A percentile compares a stretch with the other conserved stretches of the same genome.
Conservation (phyloP, 1,140 invertebrate genomes). For the Drosophila jambulina region DNA sequence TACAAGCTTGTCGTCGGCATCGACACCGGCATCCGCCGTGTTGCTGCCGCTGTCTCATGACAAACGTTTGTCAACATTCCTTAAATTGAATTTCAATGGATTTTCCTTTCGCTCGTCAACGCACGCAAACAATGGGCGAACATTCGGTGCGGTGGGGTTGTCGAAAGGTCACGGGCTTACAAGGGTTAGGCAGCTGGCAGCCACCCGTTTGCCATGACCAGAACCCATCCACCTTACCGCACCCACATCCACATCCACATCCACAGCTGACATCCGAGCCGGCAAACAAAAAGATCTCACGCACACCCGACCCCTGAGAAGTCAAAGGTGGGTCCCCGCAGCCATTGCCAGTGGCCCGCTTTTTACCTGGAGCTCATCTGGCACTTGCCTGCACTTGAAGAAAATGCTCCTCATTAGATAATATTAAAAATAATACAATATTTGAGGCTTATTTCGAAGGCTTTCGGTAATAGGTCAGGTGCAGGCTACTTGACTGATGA, state of each 20-base stretch:
- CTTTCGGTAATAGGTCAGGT: background rate
- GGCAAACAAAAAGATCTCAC: slow-evolving; percentile 58
- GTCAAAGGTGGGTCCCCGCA: background rate
- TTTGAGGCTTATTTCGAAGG: background rate
- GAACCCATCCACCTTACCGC: background rate
- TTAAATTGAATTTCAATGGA: slow-evolving; percentile 70
- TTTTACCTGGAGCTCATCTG: slow-evolving; percentile 9
- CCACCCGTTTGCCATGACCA: background rate
- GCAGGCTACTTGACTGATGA: no score
- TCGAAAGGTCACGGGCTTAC: slow-evolving; percentile 58
- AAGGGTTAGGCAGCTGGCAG: slow-evolving; percentile 57
- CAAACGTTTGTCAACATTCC: slow-evolving; percentile 67
- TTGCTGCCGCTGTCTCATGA: slow-evolving; percentile 44
- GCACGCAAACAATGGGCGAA: slow-evolving; percentile 46
- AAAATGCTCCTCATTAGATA: background rate
- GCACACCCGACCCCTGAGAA: slow-evolving; percentile 12
- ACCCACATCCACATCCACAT: slow-evolving; percentile 5
- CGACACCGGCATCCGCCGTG: slow-evolving; percentile 9
- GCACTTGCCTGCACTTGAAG: slow-evolving; percentile 10
- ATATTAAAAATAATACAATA: background rate
- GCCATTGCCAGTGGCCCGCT: background rate
- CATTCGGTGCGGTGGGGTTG: slow-evolving; percentile 2
- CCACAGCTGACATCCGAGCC: slow-evolving; percentile 50
- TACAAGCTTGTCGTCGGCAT: slow-evolving; percentile 40
- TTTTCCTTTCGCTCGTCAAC: slow-evolving; percentile 62